These are phyloP conservation scores for Elymnias hypermnestra DNA, from an alignment of 1,140 invertebrate species.

Conservation along the genomic window DNA sequence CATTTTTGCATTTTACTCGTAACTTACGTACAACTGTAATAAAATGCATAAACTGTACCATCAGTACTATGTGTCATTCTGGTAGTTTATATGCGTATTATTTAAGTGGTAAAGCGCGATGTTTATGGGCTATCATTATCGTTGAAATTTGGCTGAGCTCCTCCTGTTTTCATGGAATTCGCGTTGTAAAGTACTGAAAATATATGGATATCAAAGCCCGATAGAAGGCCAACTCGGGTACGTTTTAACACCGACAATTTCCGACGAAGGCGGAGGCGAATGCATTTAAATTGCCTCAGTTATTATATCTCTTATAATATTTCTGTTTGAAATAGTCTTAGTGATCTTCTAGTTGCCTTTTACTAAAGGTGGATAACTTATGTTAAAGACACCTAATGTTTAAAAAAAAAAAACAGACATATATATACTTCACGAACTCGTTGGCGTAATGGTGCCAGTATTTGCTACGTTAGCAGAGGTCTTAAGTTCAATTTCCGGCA, in stretches of 20 bases:
- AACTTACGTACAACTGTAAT: slow-evolving; percentile 13
- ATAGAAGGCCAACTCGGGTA: slow-evolving; percentile 21
- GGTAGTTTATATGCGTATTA: slow-evolving; percentile 32
- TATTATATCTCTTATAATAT: slow-evolving; percentile 21
- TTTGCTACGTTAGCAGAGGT: no score
- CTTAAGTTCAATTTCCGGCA: no score
- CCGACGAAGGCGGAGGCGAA: slow-evolving; percentile 25
- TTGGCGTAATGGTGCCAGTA: no score
- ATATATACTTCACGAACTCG: no score
- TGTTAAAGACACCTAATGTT: no score
- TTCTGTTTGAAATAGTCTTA: slow-evolving; percentile 13
- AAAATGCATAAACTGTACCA: slow-evolving; percentile 22
- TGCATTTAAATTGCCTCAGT: slow-evolving; percentile 41
- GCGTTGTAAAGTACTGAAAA: slow-evolving; percentile 37
- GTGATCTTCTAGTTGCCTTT: not conserved
- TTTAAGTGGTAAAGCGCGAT: slow-evolving; percentile 38
- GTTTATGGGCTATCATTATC: slow-evolving; percentile 38
- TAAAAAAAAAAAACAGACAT: no score
- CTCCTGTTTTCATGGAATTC: slow-evolving; percentile 36
- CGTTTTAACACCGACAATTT: slow-evolving; percentile 28
- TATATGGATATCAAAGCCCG: slow-evolving; percentile 31
- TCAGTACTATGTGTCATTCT: slow-evolving; percentile 25
- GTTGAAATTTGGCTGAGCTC: slow-evolving; percentile 36
- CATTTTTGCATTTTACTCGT: no score
- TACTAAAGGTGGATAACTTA: no score